Percentiles rank a stretch among this genome's conserved stretches.
phyloP scores from a whole-genome alignment of 2,113 vertebrate species.

The Tympanuchus pallidicinctus region DNA sequence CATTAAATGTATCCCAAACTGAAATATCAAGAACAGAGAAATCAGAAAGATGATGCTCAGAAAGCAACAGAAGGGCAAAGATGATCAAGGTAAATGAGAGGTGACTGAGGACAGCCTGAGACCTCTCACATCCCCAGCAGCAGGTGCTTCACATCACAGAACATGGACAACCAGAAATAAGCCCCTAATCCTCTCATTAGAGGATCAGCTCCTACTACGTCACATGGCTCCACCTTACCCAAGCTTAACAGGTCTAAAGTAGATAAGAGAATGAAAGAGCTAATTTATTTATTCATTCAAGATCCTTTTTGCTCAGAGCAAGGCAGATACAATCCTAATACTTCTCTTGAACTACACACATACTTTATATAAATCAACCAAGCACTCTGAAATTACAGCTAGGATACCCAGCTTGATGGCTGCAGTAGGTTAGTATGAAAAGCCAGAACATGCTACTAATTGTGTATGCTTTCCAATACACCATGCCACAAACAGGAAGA shows the following conservation, averaged over 20 bases:
- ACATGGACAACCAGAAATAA: constrained; percentile 55
- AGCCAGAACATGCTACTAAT: not conserved
- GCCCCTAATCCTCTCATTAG: constrained; percentile 52
- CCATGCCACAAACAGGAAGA: not conserved
- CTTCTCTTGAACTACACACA: not conserved
- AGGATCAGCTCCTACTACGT: constrained; percentile 18
- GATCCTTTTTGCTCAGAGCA: not conserved
- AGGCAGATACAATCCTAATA: not conserved
- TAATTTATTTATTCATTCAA: not conserved
- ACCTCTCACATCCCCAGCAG: not conserved
- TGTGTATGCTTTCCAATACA: not conserved
- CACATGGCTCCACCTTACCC: not conserved
- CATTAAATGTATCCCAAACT: not conserved
- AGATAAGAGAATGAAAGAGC: not conserved
- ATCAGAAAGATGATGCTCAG: not conserved
- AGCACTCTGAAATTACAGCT: not conserved
- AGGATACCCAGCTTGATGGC: not conserved
- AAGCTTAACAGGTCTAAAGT: not conserved
- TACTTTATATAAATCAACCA: not conserved
- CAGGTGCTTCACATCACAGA: not conserved
- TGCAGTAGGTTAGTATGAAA: not conserved
- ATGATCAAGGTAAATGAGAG: not conserved
- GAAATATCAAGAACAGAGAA: not conserved
- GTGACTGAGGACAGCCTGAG: not conserved
- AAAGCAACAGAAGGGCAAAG: not conserved